Conservation (phyloP, 2,888 invertebrate genomes). For the Dolichomitus sp. region DNA sequence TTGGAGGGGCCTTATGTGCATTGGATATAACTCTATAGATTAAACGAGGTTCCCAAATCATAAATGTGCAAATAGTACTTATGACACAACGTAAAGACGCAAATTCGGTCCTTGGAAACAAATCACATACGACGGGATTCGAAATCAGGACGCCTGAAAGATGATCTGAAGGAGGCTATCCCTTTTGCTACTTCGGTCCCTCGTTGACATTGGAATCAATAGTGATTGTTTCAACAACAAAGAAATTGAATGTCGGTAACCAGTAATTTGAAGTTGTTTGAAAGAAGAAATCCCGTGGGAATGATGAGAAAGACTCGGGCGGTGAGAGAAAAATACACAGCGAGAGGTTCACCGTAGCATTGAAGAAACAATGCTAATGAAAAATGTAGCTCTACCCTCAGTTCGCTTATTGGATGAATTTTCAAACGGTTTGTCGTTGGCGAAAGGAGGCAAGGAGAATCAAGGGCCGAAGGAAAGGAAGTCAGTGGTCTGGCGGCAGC, state of each 20-base stretch:
- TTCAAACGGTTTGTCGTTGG: conserved; percentile 71
- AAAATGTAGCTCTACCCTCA: conserved; percentile 61
- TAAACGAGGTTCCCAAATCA: too few species aligned
- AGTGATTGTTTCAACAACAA: not conserved
- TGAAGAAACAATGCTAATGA: conserved; percentile 65
- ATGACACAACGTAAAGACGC: too few species aligned
- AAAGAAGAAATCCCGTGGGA: conserved; percentile 46
- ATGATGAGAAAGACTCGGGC: conserved; percentile 14
- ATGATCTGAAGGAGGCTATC: too few species aligned
- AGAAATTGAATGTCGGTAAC: conserved; percentile 46
- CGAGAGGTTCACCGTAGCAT: conserved; percentile 13
- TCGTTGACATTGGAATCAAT: not conserved
- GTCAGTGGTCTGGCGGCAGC: conserved; percentile 39
- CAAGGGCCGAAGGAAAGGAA: conserved; percentile 39
- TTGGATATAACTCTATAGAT: too few species aligned
- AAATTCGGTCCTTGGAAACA: too few species aligned
- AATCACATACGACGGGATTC: too few species aligned
- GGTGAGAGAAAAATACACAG: conserved; percentile 23
- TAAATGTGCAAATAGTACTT: too few species aligned
- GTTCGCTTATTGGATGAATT: conserved; percentile 75
- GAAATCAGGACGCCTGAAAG: too few species aligned
- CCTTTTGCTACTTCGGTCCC: too few species aligned
- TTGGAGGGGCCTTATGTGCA: too few species aligned
- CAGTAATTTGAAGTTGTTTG: conserved; percentile 33
- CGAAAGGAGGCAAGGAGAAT: conserved; percentile 57